These are phyloP conservation scores for Tinamus guttatus DNA, from an alignment of 2,113 vertebrate species.

Conservation along the genomic window DNA sequence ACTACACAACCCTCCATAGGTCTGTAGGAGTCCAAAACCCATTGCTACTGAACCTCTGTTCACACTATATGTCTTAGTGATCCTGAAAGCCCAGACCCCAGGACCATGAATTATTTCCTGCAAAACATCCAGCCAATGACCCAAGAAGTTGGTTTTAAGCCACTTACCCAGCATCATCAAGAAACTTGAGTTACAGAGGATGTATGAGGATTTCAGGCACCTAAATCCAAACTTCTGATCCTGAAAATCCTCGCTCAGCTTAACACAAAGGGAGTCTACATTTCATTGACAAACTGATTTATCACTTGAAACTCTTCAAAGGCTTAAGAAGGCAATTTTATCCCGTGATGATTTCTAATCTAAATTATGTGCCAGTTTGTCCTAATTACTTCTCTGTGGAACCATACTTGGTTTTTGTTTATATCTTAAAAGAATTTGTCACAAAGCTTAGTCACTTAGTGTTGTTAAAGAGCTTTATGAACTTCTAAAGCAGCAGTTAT, in stretches of 20 bases:
- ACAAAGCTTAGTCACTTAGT: not conserved
- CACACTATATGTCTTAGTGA: not conserved
- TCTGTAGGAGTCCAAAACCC: not conserved
- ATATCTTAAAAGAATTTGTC: not conserved
- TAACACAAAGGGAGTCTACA: not conserved
- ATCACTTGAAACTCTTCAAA: slow-evolving; percentile 22
- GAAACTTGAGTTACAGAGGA: not conserved
- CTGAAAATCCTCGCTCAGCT: not conserved
- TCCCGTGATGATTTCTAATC: slow-evolving; percentile 8
- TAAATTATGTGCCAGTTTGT: not conserved
- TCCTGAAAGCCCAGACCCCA: not conserved
- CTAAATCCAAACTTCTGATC: slow-evolving; percentile 33
- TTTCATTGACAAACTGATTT: slow-evolving; percentile 35
- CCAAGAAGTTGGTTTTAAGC: not conserved
- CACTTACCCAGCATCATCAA: not conserved
- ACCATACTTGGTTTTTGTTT: not conserved
- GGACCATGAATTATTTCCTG: not conserved
- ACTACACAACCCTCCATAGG: not conserved
- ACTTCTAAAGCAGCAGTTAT: not conserved
- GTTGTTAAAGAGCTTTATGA: not conserved
- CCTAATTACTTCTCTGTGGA: slow-evolving; percentile 38
- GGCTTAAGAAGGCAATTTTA: not conserved
- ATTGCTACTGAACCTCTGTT: not conserved
- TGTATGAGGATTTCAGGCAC: not conserved
- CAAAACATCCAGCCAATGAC: not conserved